Evolutionary conservation across 2,888 invertebrate genomes (phyloP).

Genomic region (Tridacna crocea): DNA sequence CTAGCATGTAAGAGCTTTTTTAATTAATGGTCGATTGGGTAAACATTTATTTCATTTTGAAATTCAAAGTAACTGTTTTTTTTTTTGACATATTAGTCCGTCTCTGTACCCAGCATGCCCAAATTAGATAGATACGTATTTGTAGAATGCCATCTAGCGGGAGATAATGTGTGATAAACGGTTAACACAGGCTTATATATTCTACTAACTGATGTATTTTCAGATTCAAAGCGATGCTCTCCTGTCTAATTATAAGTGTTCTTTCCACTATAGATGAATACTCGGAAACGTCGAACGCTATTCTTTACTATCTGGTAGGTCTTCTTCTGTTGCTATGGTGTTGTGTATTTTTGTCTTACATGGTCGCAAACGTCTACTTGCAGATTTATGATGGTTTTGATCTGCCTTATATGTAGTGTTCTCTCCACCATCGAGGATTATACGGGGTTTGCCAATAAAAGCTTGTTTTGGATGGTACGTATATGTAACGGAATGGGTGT

Average conservation of each 20-base stretch:
- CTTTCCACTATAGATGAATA: constrained; percentile 57
- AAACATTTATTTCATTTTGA: too few species aligned
- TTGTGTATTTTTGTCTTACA: neutral
- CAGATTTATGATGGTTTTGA: constrained; percentile 72
- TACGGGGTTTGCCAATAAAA: constrained; percentile 90
- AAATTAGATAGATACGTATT: too few species aligned
- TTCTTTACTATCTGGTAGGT: constrained; percentile 57
- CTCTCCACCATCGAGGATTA: constrained; percentile 72
- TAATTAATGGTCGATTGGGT: too few species aligned
- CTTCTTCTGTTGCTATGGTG: neutral
- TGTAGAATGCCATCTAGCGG: too few species aligned
- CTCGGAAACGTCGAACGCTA: constrained; percentile 40
- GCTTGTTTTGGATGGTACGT: constrained; percentile 92
- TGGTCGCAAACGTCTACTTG: constrained; percentile 31
- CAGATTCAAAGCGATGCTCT: constrained; percentile 60
- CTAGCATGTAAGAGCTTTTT: too few species aligned
- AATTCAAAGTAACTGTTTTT: too few species aligned
- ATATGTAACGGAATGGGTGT: neutral
- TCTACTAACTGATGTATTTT: constrained; percentile 14
- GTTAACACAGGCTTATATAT: too few species aligned
- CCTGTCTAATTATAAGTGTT: constrained; percentile 60
- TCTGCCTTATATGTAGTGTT: constrained; percentile 72
- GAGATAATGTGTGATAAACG: too few species aligned
- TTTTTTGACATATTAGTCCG: too few species aligned
- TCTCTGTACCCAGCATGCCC: too few species aligned